A percentile compares a stretch with the other conserved stretches of the same genome.
These are phyloP conservation scores for Plusia festucae DNA, from an alignment of 2,888 invertebrate genomes.

Conservation along the genomic window DNA sequence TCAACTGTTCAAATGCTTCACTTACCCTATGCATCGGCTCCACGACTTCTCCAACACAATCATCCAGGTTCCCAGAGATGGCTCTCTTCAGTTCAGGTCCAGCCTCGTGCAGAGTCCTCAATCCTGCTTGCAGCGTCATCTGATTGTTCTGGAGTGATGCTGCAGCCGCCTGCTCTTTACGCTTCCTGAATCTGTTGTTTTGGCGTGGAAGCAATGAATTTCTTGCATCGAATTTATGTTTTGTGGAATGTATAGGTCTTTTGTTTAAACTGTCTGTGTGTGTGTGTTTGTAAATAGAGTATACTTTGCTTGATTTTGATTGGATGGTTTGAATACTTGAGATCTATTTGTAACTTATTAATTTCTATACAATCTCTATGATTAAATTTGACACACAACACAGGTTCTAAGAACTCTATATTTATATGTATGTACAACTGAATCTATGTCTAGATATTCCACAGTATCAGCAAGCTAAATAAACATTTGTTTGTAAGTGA, in stretches of 20 bases:
- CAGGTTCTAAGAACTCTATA: background rate
- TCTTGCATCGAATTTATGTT: constrained; percentile 8
- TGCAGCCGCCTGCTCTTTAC: constrained; percentile 95
- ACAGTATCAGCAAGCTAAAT: constrained; percentile 20
- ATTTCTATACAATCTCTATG: constrained; percentile 1
- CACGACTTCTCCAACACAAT: constrained; percentile 96
- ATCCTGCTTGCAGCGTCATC: constrained; percentile 97
- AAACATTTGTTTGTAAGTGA: constrained; percentile 28
- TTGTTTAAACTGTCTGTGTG: background rate
- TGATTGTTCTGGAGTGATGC: constrained; percentile 89
- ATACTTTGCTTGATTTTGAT: too few relatives aligned
- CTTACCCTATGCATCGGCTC: constrained; percentile 99
- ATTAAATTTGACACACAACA: constrained; percentile 6
- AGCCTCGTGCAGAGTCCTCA: constrained; percentile 98
- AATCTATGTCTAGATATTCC: background rate
- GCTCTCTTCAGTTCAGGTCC: constrained; percentile 99
- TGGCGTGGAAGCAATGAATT: constrained; percentile 34
- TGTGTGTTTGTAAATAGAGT: too few relatives aligned
- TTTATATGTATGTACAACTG: constrained; percentile 23
- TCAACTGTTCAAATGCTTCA: background rate
- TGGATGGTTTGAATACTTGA: background rate
- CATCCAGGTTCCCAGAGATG: constrained; percentile 99
- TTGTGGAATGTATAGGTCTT: background rate
- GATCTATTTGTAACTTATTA: background rate
- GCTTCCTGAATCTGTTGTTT: constrained; percentile 95